Evolutionary conservation across 2,797 vertebrate species (phyloP), one percentile per base, ranked within the genome.

Genomic region (Xiphorhynchus erythropygius): DNA sequence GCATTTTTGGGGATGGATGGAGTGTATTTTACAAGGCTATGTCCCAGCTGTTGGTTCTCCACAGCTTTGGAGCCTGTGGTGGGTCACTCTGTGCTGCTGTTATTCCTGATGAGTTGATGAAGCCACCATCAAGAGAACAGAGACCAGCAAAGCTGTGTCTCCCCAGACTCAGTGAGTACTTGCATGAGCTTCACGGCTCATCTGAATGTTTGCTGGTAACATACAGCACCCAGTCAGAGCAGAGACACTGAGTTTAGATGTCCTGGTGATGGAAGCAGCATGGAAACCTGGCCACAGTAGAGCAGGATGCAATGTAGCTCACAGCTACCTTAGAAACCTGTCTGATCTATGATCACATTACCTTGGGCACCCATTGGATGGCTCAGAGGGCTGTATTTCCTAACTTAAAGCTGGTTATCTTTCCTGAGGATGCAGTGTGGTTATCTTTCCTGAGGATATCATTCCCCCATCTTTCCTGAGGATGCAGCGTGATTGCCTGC

Each of bases 401-500:
- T 9, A 25, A 25, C 32, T 47, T 16, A 30, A 39, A 57, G 37
- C 55, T 10, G 24, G 13, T 25, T 88, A 3, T 21, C 70, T 73
- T 69, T 30, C 28, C 35, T 6, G 53, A 76, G 76, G n/a, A 6
- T 3, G 8, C 0, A 2, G 18, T 0, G 2, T 65, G 74, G 46
- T 24, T 88, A 3, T 23, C 70, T 71, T 69, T 27, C 25, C n/a
- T 46, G 44, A 23, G 46, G 46, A 24, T 13, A 24, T 47, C 11
- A 24, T 47, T 47, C 23, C 46, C 86, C 63, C 39, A 3, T 18
- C 70, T 71, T 69, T 30, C 28, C 35, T 5, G 49, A 76, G 76
- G 27, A 6, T 3, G 8, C 0, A 2, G 18, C 0, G 1, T 67
- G 74, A 28, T 19, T 39, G 55, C 37, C 52, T 0, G 0, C 62